phyloP scores from a whole-genome alignment of 2,797 vertebrate genomes.

The Petrocephalus schoutedeni region DNA sequence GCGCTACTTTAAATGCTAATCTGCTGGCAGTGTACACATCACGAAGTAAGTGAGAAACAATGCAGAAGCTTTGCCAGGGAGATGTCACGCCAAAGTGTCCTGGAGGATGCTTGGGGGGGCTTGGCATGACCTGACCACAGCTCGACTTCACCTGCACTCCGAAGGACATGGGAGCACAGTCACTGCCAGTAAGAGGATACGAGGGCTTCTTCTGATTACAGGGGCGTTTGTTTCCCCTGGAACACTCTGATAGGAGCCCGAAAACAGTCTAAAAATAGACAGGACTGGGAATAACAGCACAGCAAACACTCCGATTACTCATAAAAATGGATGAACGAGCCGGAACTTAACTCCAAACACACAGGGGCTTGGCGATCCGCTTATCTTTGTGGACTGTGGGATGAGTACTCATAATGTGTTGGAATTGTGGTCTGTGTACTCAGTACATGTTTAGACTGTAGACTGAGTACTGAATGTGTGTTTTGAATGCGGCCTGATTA shows the following conservation, averaged over 20 bases:
- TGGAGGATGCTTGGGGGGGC: neutral
- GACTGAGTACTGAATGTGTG: neutral
- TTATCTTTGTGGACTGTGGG: neutral
- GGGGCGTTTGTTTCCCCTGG: neutral
- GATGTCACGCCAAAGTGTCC: neutral
- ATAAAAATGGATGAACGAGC: neutral
- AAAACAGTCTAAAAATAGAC: neutral
- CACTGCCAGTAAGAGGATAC: neutral
- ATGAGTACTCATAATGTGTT: neutral
- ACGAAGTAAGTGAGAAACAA: neutral
- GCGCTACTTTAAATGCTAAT: slow-evolving; percentile 5
- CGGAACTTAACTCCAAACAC: neutral
- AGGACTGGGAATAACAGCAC: neutral
- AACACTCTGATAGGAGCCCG: neutral
- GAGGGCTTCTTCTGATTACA: neutral
- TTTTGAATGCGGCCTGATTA: neutral
- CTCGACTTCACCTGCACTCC: neutral
- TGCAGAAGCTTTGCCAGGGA: neutral
- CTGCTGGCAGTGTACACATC: neutral
- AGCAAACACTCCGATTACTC: neutral
- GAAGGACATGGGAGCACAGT: neutral
- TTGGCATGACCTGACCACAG: neutral
- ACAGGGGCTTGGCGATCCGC: neutral
- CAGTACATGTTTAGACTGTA: neutral
- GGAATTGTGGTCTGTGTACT: neutral